Base-by-base conservation (phyloP, 2,797 vertebrate genomes). In the Erpetoichthys calabaricus region DNA sequence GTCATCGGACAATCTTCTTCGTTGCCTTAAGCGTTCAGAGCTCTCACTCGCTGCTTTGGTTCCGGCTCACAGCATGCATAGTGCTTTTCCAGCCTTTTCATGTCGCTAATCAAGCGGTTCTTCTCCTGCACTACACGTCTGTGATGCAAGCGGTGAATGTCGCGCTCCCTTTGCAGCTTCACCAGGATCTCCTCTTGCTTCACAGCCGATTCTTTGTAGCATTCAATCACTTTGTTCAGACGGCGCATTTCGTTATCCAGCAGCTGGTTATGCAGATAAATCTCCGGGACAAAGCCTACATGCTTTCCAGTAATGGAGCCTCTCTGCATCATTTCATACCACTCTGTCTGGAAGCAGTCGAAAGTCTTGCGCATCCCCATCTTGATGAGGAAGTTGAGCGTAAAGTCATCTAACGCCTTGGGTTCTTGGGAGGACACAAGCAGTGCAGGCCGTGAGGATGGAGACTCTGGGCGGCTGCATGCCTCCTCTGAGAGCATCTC, bases 301-400 rank as follows among this genome's bases (percentile, higher is more conserved):
- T 59, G 62, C 6, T 62, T 63, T 2, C 65, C 44, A n/a, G 72
- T 63, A 7, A 86, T 10, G 9, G 64, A 10, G 25, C 87, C 88
- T 62, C 73, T 90, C 58, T 91, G 71, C 9, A 68, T 57, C 64
- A 89, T 69, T 59, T 95, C 90, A 5, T 81, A 83, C 93, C 92
- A 94, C 84, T 99, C 93, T 0, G 74, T 80, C 51, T 97, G 88
- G 67, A 97, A 97, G 73, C 85, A 90, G 57, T 91, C 68, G 4
- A 98, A 74, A 1, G 95, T 98, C 70, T 82, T 83, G 45, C 65
- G 75, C 95, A 99, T 96, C 51, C 79, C 84, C 81, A 80, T 62
- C 65, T 86, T 86, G 59, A 79, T 72, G 41, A 99, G 81, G 63
- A 91, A 98, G 74, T 83, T 91, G 68, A 87, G 86, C 45, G 97